These are phyloP conservation scores for Channa argus DNA, from an alignment of 2,113 vertebrate species.

Conservation along the genomic window DNA sequence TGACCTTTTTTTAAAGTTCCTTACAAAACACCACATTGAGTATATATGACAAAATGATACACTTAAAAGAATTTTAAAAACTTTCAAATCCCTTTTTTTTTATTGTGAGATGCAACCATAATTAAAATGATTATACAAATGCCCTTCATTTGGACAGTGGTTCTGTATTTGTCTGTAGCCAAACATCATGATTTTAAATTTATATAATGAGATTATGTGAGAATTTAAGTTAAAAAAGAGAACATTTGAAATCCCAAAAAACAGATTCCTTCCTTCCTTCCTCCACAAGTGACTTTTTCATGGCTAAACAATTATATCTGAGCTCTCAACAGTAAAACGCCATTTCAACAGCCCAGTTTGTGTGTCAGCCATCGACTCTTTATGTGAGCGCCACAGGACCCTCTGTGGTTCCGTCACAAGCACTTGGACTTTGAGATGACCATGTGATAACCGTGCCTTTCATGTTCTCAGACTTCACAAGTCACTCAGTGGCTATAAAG, in stretches of 20 bases:
- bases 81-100: too few species aligned
- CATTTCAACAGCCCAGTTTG: slow-evolving; percentile 10
- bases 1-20: background rate
- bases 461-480: slow-evolving; percentile 64
- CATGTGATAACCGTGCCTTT: slow-evolving; percentile 72
- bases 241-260: slow-evolving; percentile 27
- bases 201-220: slow-evolving; percentile 23
- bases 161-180: slow-evolving; percentile 32
- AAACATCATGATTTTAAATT: slow-evolving; percentile 11
- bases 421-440: slow-evolving; percentile 65
- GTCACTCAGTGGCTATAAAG: slow-evolving; percentile 65
- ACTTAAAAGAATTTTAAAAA: slow-evolving; percentile 39
- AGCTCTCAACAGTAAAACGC: slow-evolving; percentile 7
- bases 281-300: slow-evolving; percentile 21
- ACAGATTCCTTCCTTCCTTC: slow-evolving; percentile 49
- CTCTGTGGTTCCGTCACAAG: slow-evolving; percentile 42
- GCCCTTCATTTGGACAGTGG: slow-evolving; percentile 25
- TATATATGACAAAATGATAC: slow-evolving; percentile 32
- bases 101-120: slow-evolving; percentile 28
- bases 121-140: slow-evolving; percentile 54
- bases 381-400: slow-evolving; percentile 51
- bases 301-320: slow-evolving; percentile 29
- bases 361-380: slow-evolving; percentile 21
- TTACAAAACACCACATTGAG: slow-evolving; percentile 25
- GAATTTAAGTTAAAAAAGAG: slow-evolving; percentile 38